Evolutionary conservation across 2,797 vertebrate genomes (phyloP), one percentile per base, ranked within the genome.

Genomic region (Sebastes ruberrimus): DNA sequence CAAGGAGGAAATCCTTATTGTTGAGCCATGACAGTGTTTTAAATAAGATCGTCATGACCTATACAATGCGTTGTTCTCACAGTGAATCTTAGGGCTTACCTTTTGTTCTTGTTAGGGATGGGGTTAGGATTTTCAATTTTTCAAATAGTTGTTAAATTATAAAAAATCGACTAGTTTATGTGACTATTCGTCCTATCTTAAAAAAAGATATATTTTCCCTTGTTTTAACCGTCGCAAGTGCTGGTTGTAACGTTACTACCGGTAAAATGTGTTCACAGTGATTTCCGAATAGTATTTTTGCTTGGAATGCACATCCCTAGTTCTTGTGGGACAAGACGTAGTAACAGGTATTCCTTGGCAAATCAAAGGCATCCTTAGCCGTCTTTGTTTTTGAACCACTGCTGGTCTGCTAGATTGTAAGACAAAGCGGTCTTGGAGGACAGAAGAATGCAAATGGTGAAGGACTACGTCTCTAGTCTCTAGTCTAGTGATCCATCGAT

Each of bases 401-500:
- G 52, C 52, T 42, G 10, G 25, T 77, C 28, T 63, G 56, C 16
- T 71, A 63, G 56, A 73, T 59, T 68, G 35, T 64, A 59, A 67
- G 46, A 68, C 67, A 85, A 74, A 76, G 72, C 14, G 75, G 70
- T 71, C 33, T 32, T 20, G 32, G 60, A 89, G 28, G 57, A 74
- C 59, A 81, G 52, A 49, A 61, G 74, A 82, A 74, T 60, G 28
- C 46, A 78, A 57, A 73, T 9, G 27, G 61, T 38, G 42, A 73
- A 49, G 30, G 56, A 23, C 60, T 46, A 9, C 0, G 0, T 35
- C 56, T 76, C 49, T 46, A 46, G 0, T 35, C 56, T 76, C 46
- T 46, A 46, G 27, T 68, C 68, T 46, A 82, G 74, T 53, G 74
- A 90, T 78, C 79, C 71, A 90, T 91, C 23, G 27, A 90, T 84